Percentiles rank a stretch among this genome's conserved stretches.
These are phyloP conservation scores for Bubo bubo DNA, from an alignment of 2,113 vertebrate genomes.

Conservation along the genomic window DNA sequence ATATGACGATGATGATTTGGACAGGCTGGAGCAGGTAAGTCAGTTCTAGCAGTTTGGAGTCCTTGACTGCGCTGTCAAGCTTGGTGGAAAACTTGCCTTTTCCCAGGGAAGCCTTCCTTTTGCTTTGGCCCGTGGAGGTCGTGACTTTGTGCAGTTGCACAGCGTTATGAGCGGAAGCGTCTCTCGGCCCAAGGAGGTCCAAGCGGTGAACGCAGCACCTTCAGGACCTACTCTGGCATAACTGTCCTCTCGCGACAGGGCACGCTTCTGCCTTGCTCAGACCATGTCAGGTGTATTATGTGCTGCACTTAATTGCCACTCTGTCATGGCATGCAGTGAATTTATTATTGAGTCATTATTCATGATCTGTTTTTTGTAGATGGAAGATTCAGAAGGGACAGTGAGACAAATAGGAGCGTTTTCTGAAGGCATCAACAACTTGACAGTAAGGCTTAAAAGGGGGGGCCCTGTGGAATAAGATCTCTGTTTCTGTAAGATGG, in stretches of 20 bases:
- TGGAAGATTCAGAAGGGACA: conserved; percentile 98
- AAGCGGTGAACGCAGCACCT: not conserved
- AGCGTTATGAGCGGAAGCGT: not conserved
- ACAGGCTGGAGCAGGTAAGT: conserved; percentile 89
- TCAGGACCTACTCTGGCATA: not conserved
- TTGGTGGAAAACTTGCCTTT: not conserved
- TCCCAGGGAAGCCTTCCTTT: not conserved
- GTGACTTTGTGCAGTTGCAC: not conserved
- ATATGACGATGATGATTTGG: conserved; percentile 92
- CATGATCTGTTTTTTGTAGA: conserved; percentile 73
- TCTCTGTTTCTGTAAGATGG: not conserved
- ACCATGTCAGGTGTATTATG: not conserved
- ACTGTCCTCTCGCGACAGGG: not conserved
- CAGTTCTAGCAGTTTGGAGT: not conserved
- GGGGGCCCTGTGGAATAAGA: not conserved
- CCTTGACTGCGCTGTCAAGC: not conserved
- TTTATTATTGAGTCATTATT: not conserved
- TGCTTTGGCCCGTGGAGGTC: not conserved
- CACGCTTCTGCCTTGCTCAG: not conserved
- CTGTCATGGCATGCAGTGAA: not conserved
- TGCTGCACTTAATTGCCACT: not conserved
- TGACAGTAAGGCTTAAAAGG: conserved; percentile 83
- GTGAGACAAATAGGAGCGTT: conserved; percentile 97
- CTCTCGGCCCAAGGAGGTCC: not conserved
- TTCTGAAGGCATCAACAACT: conserved; percentile 97